These are phyloP conservation scores for Pterobdella sp. DNA, from an alignment of 2,888 invertebrate species.

Conservation along the genomic window DNA sequence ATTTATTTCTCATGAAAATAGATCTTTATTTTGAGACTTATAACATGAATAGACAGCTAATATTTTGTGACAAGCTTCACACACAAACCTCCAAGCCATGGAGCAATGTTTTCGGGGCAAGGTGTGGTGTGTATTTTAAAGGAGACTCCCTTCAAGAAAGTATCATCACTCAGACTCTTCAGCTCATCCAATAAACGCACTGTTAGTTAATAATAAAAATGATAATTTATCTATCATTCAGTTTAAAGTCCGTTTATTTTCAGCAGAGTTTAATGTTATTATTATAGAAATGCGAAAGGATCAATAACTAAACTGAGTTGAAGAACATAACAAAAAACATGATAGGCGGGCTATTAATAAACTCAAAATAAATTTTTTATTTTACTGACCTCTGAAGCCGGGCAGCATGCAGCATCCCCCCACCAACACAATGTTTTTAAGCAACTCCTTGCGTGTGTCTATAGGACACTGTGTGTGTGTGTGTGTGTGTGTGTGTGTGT, in stretches of 20 bases:
- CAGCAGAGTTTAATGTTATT: too few relatives aligned
- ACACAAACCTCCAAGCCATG: slow-evolving; percentile 71
- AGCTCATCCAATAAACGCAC: slow-evolving; percentile 72
- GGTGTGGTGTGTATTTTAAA: slow-evolving; percentile 76
- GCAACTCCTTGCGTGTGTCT: slow-evolving; percentile 69
- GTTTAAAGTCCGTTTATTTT: too few relatives aligned
- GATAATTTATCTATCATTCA: too few relatives aligned
- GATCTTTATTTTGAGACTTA: too few relatives aligned
- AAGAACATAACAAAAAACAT: too few relatives aligned
- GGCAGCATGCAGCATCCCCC: slow-evolving; percentile 78
- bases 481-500: slow-evolving; percentile 17
- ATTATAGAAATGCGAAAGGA: too few relatives aligned
- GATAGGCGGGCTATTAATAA: too few relatives aligned
- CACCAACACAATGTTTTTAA: slow-evolving; percentile 73
- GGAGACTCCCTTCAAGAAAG: slow-evolving; percentile 54
- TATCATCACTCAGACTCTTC: slow-evolving; percentile 58
- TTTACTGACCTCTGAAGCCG: slow-evolving; percentile 61
- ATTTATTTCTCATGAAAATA: too few relatives aligned
- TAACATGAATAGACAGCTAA: neutral
- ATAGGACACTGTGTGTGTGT: slow-evolving; percentile 61
- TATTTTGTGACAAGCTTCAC: neutral
- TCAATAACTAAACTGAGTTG: too few relatives aligned
- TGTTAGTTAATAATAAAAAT: too few relatives aligned
- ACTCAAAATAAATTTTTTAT: neutral
- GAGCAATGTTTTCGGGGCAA: slow-evolving; percentile 70